Evolutionary conservation across 2,888 invertebrate species (phyloP).

Genomic region (Carterocephalus palaemon): DNA sequence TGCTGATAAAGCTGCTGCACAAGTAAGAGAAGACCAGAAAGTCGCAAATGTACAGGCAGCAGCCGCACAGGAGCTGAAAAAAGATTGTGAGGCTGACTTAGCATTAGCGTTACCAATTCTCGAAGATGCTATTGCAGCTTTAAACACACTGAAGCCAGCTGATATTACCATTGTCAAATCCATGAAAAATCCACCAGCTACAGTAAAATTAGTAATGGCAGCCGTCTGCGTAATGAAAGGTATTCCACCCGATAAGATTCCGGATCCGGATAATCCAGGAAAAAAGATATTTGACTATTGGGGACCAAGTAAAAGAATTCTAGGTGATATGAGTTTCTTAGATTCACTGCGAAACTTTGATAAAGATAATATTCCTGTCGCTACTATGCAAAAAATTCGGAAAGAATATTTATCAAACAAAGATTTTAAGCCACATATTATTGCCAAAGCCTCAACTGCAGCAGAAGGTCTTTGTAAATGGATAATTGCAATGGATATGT

Average conservation of each 20-base stretch:
- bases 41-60: constrained; percentile 93
- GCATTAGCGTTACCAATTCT: constrained; percentile 91
- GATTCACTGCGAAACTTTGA: constrained; percentile 87
- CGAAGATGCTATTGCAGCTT: constrained; percentile 85
- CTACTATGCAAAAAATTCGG: constrained; percentile 85
- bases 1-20: constrained; percentile 87
- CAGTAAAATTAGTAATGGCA: constrained; percentile 91
- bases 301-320: constrained; percentile 89
- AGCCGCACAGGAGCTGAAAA: constrained; percentile 88
- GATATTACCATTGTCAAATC: constrained; percentile 92
- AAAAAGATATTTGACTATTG: constrained; percentile 88
- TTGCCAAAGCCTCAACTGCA: constrained; percentile 94
- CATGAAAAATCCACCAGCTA: constrained; percentile 92
- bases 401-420: constrained; percentile 86
- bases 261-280: constrained; percentile 83
- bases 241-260: constrained; percentile 86
- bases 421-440: constrained; percentile 87
- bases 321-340: constrained; percentile 90
- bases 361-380: constrained; percentile 88
- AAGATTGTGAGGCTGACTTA: constrained; percentile 95
- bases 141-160: constrained; percentile 90
- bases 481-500: constrained; percentile 94
- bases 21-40: constrained; percentile 92
- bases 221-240: constrained; percentile 94
- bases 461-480: constrained; percentile 96